Evolutionary conservation across 2,797 vertebrate species (phyloP), one percentile per base, ranked within the genome.

Genomic region (Falco biarmicus): DNA sequence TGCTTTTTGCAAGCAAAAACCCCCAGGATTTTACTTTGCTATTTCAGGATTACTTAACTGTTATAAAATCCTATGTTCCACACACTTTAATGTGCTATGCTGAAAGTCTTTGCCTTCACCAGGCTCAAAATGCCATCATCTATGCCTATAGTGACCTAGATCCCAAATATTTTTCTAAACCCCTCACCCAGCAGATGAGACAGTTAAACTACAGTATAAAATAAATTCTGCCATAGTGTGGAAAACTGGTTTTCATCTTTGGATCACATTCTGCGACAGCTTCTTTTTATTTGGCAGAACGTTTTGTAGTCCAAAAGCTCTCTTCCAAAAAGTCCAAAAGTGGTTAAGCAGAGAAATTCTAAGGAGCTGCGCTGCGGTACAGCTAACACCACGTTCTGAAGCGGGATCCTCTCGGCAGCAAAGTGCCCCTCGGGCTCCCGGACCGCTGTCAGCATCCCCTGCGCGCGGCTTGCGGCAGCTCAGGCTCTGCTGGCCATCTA

Each of bases 401-500:
- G 47, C 54, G 5, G 21, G 7, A 57, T 85, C 93, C 87, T 59
- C 24, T 76, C 54, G 32, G 41, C 6, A 32, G 56, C 39, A 41
- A 41, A 41, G 39, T 6, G 39, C 39, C 39, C 39, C 39, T 41
- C 39, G 39, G 41, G 41, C 41, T 43, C 14, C 41, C 6, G 16
- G 63, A 65, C 59, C 24, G 26, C 15, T 54, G 16, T 12, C 41
- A 65, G 47, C 21, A 5, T 54, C 81, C 13, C 57, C 13, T 7
- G 34, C 59, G 21, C 61, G n/a, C 2, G 26, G 48, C 68, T 37
- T 63, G 25, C 59, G 89, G 53, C 37, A 79, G 51, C 29, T 51
- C 19, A 69, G 51, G 60, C 85, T 71, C 7, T 22, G 76, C 68
- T 88, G 66, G 95, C 92, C 96, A 85, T 80, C 90, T 94, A 91